Conservation (phyloP, 2,113 vertebrate species). For the Microtus pennsylvanicus region DNA sequence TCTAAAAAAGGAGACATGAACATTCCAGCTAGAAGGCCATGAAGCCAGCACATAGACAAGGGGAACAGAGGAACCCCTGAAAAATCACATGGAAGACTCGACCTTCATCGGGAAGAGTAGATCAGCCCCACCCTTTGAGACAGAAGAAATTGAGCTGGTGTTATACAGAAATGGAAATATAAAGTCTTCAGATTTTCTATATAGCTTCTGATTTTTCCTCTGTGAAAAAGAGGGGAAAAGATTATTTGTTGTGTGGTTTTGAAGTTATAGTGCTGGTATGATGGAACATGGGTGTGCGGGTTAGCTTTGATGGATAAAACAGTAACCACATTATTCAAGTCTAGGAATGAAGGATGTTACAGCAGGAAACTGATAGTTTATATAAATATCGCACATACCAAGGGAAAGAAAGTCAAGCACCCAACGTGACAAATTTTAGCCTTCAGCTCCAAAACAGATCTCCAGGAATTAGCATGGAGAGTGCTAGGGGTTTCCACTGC, state of each 20-base stretch:
- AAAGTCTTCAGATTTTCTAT: neutral
- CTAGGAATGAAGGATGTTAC: neutral
- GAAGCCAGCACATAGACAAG: neutral
- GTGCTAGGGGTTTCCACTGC: neutral
- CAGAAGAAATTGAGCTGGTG: neutral
- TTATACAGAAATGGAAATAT: neutral
- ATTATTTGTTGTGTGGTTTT: neutral
- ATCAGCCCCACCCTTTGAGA: neutral
- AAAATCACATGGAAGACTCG: neutral
- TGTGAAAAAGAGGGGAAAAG: neutral
- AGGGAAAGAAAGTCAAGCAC: neutral
- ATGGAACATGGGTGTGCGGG: neutral
- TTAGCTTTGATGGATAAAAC: neutral
- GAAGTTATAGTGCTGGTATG: neutral
- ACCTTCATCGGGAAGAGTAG: neutral
- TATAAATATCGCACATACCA: conserved; percentile 8
- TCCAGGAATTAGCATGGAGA: neutral
- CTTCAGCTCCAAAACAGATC: neutral
- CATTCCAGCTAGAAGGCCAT: neutral
- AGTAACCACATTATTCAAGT: neutral
- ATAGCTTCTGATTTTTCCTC: neutral
- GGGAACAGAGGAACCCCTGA: neutral
- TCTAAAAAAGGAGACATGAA: neutral
- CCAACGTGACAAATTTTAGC: neutral
- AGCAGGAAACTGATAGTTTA: neutral